phyloP scores from a whole-genome alignment of 1,140 invertebrate genomes.

The Calliopsis andreniformis region DNA sequence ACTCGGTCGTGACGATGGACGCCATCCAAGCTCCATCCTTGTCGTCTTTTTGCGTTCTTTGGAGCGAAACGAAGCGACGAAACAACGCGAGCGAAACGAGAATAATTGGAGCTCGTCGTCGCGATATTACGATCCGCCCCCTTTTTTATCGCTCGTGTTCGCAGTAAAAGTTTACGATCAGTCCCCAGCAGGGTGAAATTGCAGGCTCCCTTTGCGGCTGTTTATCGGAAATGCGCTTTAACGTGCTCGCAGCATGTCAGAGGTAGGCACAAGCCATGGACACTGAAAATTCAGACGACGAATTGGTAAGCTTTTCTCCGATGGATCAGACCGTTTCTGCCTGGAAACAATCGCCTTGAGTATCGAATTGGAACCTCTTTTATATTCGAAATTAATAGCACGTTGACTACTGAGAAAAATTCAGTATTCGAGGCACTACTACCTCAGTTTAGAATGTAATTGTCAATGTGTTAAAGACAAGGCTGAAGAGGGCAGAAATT shows the following conservation, averaged over 20 bases:
- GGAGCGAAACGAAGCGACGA: neutral
- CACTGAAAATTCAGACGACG: conserved; percentile 19
- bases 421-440: no score
- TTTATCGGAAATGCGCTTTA: conserved; percentile 2
- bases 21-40: neutral
- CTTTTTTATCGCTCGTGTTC: neutral
- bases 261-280: conserved; percentile 34
- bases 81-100: conserved; percentile 1
- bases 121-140: neutral
- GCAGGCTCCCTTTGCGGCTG: conserved; percentile 8
- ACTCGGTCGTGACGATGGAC: neutral
- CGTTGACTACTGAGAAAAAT: no score
- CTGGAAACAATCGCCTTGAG: no score
- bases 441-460: no score
- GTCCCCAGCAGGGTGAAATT: conserved; percentile 4
- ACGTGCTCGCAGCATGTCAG: conserved; percentile 16
- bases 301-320: conserved; percentile 54
- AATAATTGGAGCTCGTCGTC: conserved; percentile 10
- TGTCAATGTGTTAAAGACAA: conserved; percentile 18
- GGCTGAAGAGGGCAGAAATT: conserved; percentile 40
- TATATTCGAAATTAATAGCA: no score
- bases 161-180: conserved; percentile 15
- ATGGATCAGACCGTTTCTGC: no score
- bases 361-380: no score
- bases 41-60: neutral